phyloP scores from a whole-genome alignment of 2,797 vertebrate genomes.

The Manis pentadactyla region DNA sequence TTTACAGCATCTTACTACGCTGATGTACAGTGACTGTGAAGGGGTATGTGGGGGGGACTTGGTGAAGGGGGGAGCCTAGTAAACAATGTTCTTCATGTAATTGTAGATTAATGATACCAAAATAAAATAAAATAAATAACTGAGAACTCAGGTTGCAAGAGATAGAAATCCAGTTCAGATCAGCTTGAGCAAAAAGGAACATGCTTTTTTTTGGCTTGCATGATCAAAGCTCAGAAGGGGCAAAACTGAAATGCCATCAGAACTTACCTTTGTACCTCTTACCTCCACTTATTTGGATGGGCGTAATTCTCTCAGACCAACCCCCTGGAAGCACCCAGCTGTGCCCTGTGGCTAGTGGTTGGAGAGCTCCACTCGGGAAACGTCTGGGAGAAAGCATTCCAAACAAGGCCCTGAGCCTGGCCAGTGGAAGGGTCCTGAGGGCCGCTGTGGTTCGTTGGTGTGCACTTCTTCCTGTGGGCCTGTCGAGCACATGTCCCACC shows the following conservation, averaged over 20 bases:
- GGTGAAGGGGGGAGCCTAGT: too few relatives aligned
- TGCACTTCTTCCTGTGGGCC: accelerated
- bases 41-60: too few relatives aligned
- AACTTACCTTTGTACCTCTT: neutral
- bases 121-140: too few relatives aligned
- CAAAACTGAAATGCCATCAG: neutral
- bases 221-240: neutral
- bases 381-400: too few relatives aligned
- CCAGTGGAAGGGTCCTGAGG: neutral
- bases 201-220: neutral
- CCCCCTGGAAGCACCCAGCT: neutral
- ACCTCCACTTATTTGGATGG: neutral
- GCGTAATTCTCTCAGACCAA: neutral
- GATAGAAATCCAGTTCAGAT: neutral
- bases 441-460: accelerated
- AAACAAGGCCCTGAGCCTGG: neutral
- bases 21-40: too few relatives aligned
- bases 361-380: neutral
- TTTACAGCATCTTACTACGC: too few relatives aligned
- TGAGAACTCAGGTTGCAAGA: neutral
- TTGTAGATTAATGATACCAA: too few relatives aligned
- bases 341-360: accelerated
- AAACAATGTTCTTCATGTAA: too few relatives aligned
- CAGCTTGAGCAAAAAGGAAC: neutral
- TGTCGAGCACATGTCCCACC: neutral